These are phyloP conservation scores for Marcusenius ussheri DNA, from an alignment of 2,113 vertebrate species.

Conservation along the genomic window DNA sequence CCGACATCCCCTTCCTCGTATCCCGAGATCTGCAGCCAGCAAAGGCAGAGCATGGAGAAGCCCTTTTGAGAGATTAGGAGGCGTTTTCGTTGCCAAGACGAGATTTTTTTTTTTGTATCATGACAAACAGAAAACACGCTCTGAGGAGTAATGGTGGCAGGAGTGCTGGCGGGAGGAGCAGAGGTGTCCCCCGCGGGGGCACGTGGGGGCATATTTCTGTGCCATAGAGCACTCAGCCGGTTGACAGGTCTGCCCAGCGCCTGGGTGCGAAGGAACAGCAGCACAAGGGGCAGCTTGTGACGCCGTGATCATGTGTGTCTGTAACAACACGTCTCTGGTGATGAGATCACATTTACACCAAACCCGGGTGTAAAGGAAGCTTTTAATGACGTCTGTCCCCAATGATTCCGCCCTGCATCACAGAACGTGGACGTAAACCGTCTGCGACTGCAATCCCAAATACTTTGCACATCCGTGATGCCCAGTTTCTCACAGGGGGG, in stretches of 20 bases:
- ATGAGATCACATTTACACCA: slow-evolving; percentile 11
- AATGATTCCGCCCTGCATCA: not conserved
- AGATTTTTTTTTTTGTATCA: not conserved
- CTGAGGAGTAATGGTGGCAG: not conserved
- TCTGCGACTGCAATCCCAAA: not conserved
- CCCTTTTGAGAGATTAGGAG: not conserved
- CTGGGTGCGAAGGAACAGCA: not conserved
- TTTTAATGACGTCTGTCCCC: not conserved
- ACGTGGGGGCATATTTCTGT: not conserved
- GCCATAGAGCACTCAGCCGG: not conserved
- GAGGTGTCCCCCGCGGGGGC: not conserved
- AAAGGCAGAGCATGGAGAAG: not conserved
- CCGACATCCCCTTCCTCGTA: not conserved
- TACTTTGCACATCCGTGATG: not conserved
- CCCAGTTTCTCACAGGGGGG: not conserved
- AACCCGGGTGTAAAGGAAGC: not conserved
- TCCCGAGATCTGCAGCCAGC: not conserved
- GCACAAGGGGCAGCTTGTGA: not conserved
- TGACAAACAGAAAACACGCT: not conserved
- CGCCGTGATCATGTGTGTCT: too few relatives aligned
- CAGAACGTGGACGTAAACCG: not conserved
- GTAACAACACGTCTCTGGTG: not conserved
- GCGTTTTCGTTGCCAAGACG: not conserved
- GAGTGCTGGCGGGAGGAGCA: not conserved
- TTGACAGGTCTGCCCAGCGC: not conserved